Percentiles rank a stretch among this genome's conserved stretches.
Conservation (phyloP, 2,888 invertebrate genomes). For the Agrotis segetum region DNA sequence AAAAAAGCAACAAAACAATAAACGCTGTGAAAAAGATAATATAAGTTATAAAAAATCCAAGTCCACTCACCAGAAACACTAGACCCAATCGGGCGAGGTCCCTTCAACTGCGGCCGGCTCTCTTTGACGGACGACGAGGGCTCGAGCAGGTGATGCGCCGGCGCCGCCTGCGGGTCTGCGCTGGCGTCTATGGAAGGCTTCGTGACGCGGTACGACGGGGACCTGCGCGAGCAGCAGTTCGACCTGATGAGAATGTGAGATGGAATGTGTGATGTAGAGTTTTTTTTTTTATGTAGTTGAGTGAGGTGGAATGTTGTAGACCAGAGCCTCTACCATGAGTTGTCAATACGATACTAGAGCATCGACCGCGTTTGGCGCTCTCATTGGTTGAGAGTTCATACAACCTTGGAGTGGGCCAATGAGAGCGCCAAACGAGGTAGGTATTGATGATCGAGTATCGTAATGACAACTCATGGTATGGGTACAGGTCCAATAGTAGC, state of each 20-base stretch:
- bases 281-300: neutral
- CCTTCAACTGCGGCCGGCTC: conserved; percentile 86
- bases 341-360: no score
- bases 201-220: conserved; percentile 92
- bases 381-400: no score
- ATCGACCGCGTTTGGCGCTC: no score
- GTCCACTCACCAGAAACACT: conserved; percentile 90
- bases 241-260: conserved; percentile 75
- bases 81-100: conserved; percentile 90
- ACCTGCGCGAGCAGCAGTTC: conserved; percentile 89
- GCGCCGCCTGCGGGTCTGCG: conserved; percentile 75
- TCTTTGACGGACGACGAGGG: conserved; percentile 79
- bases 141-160: conserved; percentile 78
- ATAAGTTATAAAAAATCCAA: neutral
- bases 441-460: no score
- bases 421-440: no score
- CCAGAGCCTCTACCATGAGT: no score
- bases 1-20: no score
- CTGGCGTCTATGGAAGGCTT: conserved; percentile 87
- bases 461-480: no score
- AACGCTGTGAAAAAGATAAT: no score
- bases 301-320: neutral
- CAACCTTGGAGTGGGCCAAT: no score
- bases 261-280: conserved; percentile 42
- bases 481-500: no score